These are phyloP conservation scores for Uloborus plumipes DNA, from an alignment of 2,888 invertebrate species.

Conservation along the genomic window DNA sequence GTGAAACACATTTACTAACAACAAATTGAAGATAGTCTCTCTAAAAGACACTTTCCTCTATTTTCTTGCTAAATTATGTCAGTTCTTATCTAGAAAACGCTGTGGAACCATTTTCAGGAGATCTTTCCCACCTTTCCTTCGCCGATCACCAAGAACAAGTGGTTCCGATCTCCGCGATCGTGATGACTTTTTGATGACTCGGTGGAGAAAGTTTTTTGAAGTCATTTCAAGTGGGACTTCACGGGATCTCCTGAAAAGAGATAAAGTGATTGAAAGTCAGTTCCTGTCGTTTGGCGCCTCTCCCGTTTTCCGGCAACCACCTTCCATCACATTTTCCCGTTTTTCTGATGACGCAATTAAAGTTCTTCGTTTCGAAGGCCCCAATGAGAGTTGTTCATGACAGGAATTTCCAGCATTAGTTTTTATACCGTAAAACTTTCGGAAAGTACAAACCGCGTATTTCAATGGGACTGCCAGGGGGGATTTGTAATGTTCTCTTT, in stretches of 20 bases:
- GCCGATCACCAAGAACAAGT: constrained; percentile 31
- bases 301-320: neutral
- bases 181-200: constrained; percentile 58
- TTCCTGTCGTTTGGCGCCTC: constrained; percentile 48
- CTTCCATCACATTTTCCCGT: neutral
- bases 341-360: constrained; percentile 58
- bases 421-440: too few species aligned
- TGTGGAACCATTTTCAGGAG: too few species aligned
- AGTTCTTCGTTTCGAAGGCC: constrained; percentile 15
- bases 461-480: too few species aligned
- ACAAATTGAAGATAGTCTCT: too few species aligned
- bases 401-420: too few species aligned
- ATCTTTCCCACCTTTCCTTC: neutral
- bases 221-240: constrained; percentile 16
- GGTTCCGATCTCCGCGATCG: constrained; percentile 38
- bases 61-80: too few species aligned
- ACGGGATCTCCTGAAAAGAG: constrained; percentile 33
- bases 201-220: constrained; percentile 30
- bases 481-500: too few species aligned
- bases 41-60: too few species aligned
- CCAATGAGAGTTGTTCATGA: too few species aligned
- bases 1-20: too few species aligned
- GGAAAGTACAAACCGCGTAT: too few species aligned
- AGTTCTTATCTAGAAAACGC: too few species aligned
- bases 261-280: constrained; percentile 61